These are phyloP conservation scores for Chaetoderma sp. DNA, from an alignment of 2,888 invertebrate species.

Conservation along the genomic window DNA sequence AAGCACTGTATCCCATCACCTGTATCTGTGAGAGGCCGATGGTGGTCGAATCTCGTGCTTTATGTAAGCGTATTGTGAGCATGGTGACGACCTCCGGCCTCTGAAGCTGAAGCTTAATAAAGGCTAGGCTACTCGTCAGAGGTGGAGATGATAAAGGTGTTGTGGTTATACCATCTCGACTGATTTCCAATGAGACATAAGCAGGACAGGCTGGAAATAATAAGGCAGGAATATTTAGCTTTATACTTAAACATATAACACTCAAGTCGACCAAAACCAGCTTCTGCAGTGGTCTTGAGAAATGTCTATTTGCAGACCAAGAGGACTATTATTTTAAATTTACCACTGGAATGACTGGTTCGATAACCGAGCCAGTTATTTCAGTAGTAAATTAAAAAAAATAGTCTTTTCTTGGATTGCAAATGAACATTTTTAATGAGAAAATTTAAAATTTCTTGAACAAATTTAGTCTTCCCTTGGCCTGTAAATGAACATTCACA, in stretches of 20 bases:
- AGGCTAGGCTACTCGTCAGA: conserved; percentile 84
- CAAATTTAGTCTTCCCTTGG: not conserved
- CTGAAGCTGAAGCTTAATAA: conserved; percentile 84
- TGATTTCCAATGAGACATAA: conserved; percentile 87
- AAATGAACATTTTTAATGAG: too few relatives aligned
- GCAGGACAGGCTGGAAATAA: conserved; percentile 79
- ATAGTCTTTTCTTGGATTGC: too few relatives aligned
- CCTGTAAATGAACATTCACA: too few relatives aligned
- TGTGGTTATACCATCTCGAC: conserved; percentile 82
- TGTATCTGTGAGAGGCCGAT: conserved; percentile 90
- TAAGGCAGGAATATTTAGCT: not conserved
- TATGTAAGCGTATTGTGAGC: conserved; percentile 82
- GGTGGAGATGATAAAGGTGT: conserved; percentile 88
- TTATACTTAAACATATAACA: not conserved
- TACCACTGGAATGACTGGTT: too few relatives aligned
- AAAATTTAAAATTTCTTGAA: too few relatives aligned
- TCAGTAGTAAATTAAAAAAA: too few relatives aligned
- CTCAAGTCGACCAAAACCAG: too few relatives aligned
- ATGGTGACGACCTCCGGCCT: conserved; percentile 88
- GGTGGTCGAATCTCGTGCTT: conserved; percentile 89
- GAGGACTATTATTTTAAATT: too few relatives aligned
- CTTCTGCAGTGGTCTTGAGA: too few relatives aligned
- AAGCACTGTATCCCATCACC: conserved; percentile 86
- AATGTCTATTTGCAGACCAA: too few relatives aligned
- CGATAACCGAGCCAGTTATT: too few relatives aligned